Conservation (phyloP, 1,140 invertebrate species). For the Aphidius ervi region DNA sequence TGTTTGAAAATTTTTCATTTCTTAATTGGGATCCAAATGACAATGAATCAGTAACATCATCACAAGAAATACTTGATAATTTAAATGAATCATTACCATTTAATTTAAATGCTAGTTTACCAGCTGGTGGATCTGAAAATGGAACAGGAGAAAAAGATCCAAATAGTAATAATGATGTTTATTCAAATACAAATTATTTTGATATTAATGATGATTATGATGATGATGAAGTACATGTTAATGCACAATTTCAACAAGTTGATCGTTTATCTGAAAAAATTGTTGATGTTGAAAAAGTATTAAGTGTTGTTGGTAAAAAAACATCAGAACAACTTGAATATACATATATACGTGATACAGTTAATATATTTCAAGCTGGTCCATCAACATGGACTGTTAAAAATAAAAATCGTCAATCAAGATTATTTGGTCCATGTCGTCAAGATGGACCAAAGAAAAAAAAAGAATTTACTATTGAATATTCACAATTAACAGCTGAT, state of each 20-base stretch:
- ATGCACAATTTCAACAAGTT: background rate
- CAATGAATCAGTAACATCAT: background rate
- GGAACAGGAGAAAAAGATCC: slow-evolving; percentile 1
- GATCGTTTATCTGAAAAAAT: slow-evolving; percentile 25
- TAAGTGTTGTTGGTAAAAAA: slow-evolving; percentile 32
- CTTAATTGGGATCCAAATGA: slow-evolving; percentile 35
- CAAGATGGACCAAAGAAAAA: slow-evolving; percentile 30
- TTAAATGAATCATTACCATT: slow-evolving; percentile 30
- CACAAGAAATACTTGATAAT: background rate
- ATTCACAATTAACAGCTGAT: slow-evolving; percentile 3
- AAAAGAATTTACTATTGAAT: slow-evolving; percentile 32
- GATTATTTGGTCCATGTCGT: slow-evolving; percentile 24
- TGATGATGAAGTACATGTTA: slow-evolving; percentile 16
- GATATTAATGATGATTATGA: slow-evolving; percentile 26
- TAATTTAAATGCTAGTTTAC: slow-evolving; percentile 42
- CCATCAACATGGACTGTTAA: slow-evolving; percentile 58
- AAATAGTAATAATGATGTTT: background rate
- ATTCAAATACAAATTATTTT: slow-evolving; percentile 19
- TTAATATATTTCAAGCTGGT: too few relatives aligned
- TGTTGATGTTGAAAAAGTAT: slow-evolving; percentile 36
- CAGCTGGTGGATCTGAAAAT: slow-evolving; percentile 16
- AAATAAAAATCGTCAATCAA: slow-evolving; percentile 15
- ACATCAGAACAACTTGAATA: slow-evolving; percentile 55
- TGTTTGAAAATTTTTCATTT: slow-evolving; percentile 37
- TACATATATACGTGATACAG: slow-evolving; percentile 61